Percentiles rank a stretch among this genome's conserved stretches.
Conservation (phyloP, 2,797 vertebrate species). For the Karalla daura region DNA sequence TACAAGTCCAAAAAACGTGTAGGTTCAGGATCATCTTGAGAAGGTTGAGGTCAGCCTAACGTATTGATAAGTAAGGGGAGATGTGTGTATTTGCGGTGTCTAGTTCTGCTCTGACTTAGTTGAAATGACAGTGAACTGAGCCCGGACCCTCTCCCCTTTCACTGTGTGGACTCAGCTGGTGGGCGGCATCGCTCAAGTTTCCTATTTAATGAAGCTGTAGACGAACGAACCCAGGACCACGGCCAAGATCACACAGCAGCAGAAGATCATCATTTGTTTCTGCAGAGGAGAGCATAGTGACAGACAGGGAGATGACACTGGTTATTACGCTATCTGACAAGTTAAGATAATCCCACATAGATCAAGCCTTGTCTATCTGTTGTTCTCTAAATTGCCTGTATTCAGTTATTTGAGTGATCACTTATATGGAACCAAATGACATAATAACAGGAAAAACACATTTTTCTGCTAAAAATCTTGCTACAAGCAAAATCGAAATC, state of each 20-base stretch:
- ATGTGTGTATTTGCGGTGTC: background rate
- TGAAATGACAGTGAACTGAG: conserved; percentile 25
- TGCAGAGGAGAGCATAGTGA: conserved; percentile 61
- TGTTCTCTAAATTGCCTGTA: too few species aligned
- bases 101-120: background rate
- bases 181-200: background rate
- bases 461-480: too few species aligned
- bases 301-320: too few species aligned
- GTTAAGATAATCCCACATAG: too few species aligned
- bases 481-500: too few species aligned
- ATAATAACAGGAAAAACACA: too few species aligned
- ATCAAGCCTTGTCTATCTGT: too few species aligned
- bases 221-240: conserved; percentile 89
- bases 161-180: conserved; percentile 1
- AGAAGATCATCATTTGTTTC: conserved; percentile 98
- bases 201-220: conserved; percentile 91
- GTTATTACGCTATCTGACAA: background rate
- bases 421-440: too few species aligned
- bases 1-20: too few species aligned
- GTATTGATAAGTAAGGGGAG: background rate
- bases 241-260: conserved; percentile 90
- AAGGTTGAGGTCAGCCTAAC: background rate
- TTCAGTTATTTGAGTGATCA: too few species aligned
- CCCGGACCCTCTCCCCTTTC: conserved; percentile 1
- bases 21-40: background rate